Base-by-base conservation (phyloP, 2,113 vertebrate species). In the Nanorana parkeri region DNA sequence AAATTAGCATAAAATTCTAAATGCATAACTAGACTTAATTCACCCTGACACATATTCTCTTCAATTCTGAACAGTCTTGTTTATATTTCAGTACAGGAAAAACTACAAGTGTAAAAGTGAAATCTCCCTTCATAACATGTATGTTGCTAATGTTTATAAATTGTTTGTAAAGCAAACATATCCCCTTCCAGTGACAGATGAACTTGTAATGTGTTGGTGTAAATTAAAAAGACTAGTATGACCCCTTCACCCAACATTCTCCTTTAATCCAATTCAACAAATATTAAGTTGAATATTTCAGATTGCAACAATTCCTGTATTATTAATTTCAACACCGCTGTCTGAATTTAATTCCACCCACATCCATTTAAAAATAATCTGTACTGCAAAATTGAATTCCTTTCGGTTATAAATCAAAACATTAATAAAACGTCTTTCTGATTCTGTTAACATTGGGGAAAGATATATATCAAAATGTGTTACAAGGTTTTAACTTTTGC, bases 131-230 rank as follows among this genome's bases (percentile, higher is more conserved):
- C 63, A 75, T 61, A 41, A 4, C 60, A 20, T 3, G 20, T 63
- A 56, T 26, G 23, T 29, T 24, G 63, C 23, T 75, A 41, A 60
- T 36, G n/a, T 55, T 32, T 3, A 56, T 36, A 60, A 56, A n/a
- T 36, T 17, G 16, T 58, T 28, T 60, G 24, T 20, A 73, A 60
- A 75, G 29, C 19, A 60, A 74, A 55, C 52, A 72, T 72, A 55
- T 19, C 23, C 23, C 41, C 47, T 36, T 2, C n/a, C 20, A 68
- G 20, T 23, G 32, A 17, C 67, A 68, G 67, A 47, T 68, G 60
- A 24, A 24, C 23, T 24, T 24, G 36, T 68, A 47, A 47, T 68
- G 32, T 68, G 28, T 47, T 68, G 67, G 29, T 19, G 21, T 61
- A 75, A 21, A 36, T 36, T 36, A 17, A 58, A 32, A 36, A 60